A percentile compares a stretch with the other conserved stretches of the same genome.
These are phyloP conservation scores for Nannobrachium achirus DNA, from an alignment of 2,113 vertebrate species.

Conservation along the genomic window DNA sequence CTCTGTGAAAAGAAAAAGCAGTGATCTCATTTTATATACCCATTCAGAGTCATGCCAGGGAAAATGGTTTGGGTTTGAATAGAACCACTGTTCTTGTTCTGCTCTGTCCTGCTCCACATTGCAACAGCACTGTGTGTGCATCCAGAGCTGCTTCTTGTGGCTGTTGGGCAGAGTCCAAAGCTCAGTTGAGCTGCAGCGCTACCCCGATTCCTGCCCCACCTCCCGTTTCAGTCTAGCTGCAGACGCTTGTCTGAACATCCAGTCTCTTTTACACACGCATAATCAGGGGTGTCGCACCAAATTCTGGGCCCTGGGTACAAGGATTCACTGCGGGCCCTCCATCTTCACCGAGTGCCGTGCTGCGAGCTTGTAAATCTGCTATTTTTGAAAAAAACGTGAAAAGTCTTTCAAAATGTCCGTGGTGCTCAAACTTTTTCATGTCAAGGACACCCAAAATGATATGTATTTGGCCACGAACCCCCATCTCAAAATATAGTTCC, in stretches of 20 bases:
- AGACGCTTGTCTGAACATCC: slow-evolving; percentile 37
- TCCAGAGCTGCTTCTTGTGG: slow-evolving; percentile 69
- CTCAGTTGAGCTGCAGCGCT: slow-evolving; percentile 56
- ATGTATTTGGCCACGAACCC: too few relatives aligned
- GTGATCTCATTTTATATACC: slow-evolving; percentile 68
- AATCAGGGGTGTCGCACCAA: too few relatives aligned
- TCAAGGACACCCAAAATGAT: too few relatives aligned
- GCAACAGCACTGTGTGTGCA: slow-evolving; percentile 48
- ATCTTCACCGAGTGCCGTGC: too few relatives aligned
- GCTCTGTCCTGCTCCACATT: slow-evolving; percentile 51
- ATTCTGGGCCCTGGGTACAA: too few relatives aligned
- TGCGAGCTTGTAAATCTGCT: too few relatives aligned
- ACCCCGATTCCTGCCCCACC: slow-evolving; percentile 36
- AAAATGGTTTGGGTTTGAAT: slow-evolving; percentile 75
- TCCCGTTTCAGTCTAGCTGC: slow-evolving; percentile 55
- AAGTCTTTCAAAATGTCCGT: too few relatives aligned
- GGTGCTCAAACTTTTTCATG: too few relatives aligned
- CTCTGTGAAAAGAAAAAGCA: slow-evolving; percentile 39
- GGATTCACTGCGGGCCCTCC: too few relatives aligned
- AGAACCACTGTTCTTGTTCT: slow-evolving; percentile 72
- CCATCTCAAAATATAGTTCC: too few relatives aligned
- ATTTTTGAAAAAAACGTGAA: too few relatives aligned
- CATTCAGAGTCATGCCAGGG: slow-evolving; percentile 59
- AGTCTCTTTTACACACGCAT: slow-evolving; percentile 9
- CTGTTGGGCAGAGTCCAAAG: slow-evolving; percentile 71